Evolutionary conservation across 2,113 vertebrate genomes (phyloP).

Genomic region (Butorides virescens): DNA sequence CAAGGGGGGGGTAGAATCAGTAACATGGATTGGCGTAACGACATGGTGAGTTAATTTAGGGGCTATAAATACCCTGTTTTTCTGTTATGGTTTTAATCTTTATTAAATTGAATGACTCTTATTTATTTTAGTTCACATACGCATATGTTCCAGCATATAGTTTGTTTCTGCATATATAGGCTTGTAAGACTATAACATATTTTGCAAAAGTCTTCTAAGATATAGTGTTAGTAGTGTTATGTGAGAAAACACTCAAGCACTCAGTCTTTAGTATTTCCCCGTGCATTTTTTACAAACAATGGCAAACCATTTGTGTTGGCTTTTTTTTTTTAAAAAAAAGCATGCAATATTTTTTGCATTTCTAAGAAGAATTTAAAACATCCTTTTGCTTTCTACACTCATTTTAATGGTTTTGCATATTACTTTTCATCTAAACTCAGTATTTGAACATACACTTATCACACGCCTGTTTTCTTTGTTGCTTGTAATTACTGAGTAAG

Average conservation of each 20-base stretch:
- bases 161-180: neutral
- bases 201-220: neutral
- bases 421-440: conserved; percentile 29
- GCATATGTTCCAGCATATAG: neutral
- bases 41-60: conserved; percentile 22
- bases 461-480: conserved; percentile 40
- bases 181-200: neutral
- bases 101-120: neutral
- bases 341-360: neutral
- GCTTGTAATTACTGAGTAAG: conserved; percentile 60
- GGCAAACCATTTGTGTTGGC: neutral
- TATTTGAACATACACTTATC: conserved; percentile 31
- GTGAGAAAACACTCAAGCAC: neutral
- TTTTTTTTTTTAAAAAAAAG: neutral
- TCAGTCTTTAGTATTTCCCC: neutral
- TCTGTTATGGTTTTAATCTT: conserved; percentile 22
- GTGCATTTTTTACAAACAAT: neutral
- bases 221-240: neutral
- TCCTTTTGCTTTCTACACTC: neutral
- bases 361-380: neutral
- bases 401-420: neutral
- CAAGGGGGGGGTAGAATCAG: neutral
- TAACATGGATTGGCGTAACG: neutral
- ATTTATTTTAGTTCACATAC: neutral
- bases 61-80: neutral